Conservation (phyloP, 1,140 invertebrate genomes). For the Drosophila cardini region DNA sequence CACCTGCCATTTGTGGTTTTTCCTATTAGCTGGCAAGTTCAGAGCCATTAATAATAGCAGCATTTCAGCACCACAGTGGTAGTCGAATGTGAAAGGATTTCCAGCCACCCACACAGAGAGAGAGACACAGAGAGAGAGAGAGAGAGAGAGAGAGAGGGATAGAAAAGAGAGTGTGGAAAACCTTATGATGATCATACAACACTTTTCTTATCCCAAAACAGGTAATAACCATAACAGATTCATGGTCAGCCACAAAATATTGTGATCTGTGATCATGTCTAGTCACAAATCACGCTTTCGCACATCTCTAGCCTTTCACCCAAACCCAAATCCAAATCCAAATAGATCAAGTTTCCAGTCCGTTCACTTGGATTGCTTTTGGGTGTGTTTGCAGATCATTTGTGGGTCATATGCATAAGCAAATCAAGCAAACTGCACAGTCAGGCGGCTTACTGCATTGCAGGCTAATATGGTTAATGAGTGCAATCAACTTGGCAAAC, state of each 20-base stretch:
- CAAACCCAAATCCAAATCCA: slow-evolving; percentile 7
- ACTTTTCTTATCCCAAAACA: slow-evolving; percentile 20
- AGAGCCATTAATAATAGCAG: slow-evolving; percentile 41
- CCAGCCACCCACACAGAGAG: slow-evolving; percentile 27
- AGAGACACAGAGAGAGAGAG: slow-evolving; percentile 15
- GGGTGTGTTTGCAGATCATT: slow-evolving; percentile 64
- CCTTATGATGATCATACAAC: background rate
- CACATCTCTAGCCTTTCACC: slow-evolving; percentile 48
- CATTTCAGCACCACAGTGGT: slow-evolving; percentile 30
- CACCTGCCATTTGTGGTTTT: slow-evolving; percentile 41
- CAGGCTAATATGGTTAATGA: slow-evolving; percentile 58
- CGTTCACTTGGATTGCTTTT: slow-evolving; percentile 53
- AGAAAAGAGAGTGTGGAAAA: background rate
- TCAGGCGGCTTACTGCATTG: slow-evolving; percentile 53
- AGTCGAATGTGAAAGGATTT: slow-evolving; percentile 74
- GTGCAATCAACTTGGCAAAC: slow-evolving; percentile 56
- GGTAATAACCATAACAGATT: background rate
- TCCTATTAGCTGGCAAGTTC: slow-evolving; percentile 24
- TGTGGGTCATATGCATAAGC: slow-evolving; percentile 70
- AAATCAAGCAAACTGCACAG: slow-evolving; percentile 42
- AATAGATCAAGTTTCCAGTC: slow-evolving; percentile 57
- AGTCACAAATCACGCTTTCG: slow-evolving; percentile 12
- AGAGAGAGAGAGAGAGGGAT: too few relatives aligned
- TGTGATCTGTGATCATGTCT: slow-evolving; percentile 27
- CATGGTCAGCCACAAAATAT: slow-evolving; percentile 20